Evolutionary conservation across 2,888 invertebrate genomes (phyloP).

Genomic region (Choreutis nemorana): DNA sequence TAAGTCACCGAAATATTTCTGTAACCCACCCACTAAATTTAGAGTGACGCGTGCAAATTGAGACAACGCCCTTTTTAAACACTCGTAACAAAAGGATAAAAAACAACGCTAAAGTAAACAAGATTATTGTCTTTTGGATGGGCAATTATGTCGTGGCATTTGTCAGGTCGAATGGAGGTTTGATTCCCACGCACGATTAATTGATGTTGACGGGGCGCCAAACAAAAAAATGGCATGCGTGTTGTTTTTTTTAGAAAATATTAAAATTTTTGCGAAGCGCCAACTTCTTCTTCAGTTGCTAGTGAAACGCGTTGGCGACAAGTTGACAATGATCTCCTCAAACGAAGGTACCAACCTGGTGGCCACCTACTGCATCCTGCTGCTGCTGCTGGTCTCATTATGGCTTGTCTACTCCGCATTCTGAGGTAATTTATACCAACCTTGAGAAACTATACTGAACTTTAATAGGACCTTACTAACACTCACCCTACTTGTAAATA

Average conservation of each 20-base stretch:
- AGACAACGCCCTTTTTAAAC: too few relatives aligned
- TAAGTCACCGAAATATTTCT: too few relatives aligned
- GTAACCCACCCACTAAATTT: too few relatives aligned
- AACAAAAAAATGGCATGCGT: conserved; percentile 28
- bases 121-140: too few relatives aligned
- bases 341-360: conserved; percentile 70
- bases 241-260: conserved; percentile 9
- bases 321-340: conserved; percentile 33
- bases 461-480: too few relatives aligned
- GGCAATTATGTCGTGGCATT: too few relatives aligned
- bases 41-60: too few relatives aligned
- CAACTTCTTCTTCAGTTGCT: conserved; percentile 33
- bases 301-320: conserved; percentile 24
- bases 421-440: conserved; percentile 27
- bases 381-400: conserved; percentile 67
- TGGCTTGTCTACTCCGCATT: conserved; percentile 74
- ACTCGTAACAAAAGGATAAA: too few relatives aligned
- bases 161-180: too few relatives aligned
- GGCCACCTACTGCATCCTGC: conserved; percentile 72
- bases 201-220: conserved; percentile 8
- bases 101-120: too few relatives aligned
- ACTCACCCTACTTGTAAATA: not conserved
- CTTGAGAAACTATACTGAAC: too few relatives aligned
- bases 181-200: conserved; percentile 7
- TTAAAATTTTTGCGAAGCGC: conserved; percentile 16